A percentile compares a stretch with the other conserved stretches of the same genome.
Evolutionary conservation across 2,113 vertebrate genomes (phyloP).

Genomic region (Hydrochoerus hydrochaeris): DNA sequence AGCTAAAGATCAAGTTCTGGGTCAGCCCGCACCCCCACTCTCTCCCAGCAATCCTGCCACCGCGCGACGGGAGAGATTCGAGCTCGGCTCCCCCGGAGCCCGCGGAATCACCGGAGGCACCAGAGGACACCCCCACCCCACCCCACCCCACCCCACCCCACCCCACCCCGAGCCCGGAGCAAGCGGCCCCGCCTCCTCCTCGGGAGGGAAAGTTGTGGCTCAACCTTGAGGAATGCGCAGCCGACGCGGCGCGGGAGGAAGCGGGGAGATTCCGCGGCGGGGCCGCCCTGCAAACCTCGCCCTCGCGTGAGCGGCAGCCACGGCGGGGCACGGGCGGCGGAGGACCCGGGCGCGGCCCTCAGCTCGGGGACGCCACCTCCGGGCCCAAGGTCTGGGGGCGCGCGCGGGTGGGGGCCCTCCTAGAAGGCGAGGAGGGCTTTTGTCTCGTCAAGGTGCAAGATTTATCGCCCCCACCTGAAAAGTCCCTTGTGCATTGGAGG

Average conservation of each 20-base stretch:
- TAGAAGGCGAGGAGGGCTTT: neutral
- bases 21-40: neutral
- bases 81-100: neutral
- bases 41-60: neutral
- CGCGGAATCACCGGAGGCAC: neutral
- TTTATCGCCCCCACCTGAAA: neutral
- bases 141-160: neutral
- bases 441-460: neutral
- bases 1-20: neutral
- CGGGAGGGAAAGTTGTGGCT: constrained; percentile 82
- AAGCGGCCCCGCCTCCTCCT: constrained; percentile 69
- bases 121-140: neutral
- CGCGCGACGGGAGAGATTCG: neutral
- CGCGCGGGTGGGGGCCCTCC: neutral
- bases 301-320: constrained; percentile 65
- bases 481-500: neutral
- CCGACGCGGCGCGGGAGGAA: constrained; percentile 77
- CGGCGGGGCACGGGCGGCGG: neutral
- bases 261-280: constrained; percentile 63
- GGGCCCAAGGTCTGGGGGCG: neutral
- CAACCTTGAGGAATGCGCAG: constrained; percentile 84
- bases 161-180: neutral
- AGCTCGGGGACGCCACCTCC: neutral
- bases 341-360: neutral
- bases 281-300: constrained; percentile 70